Evolutionary conservation across 1,140 invertebrate genomes (phyloP).

Genomic region (Saccostrea cuccullata): DNA sequence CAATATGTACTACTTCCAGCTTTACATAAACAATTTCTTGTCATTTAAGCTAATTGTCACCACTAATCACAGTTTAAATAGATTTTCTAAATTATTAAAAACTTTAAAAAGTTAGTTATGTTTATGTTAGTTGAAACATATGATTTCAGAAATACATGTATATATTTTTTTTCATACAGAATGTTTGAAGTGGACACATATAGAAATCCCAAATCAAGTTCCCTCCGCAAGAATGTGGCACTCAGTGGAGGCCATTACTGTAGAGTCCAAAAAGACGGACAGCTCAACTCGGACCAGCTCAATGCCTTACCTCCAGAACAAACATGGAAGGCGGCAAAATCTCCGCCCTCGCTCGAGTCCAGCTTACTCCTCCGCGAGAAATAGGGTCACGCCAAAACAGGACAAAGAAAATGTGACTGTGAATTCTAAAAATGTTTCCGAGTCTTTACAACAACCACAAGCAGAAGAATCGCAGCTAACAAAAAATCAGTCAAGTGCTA

Average conservation of each 20-base stretch:
- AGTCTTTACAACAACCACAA: background rate
- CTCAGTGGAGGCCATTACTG: slow-evolving; percentile 37
- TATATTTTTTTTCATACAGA: slow-evolving; percentile 19
- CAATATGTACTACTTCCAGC: no score
- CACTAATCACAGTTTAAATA: no score
- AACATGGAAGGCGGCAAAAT: slow-evolving; percentile 17
- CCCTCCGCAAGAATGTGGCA: slow-evolving; percentile 51
- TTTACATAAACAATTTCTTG: no score
- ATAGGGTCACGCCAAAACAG: slow-evolving; percentile 31
- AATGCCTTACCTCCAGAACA: slow-evolving; percentile 54
- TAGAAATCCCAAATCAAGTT: slow-evolving; percentile 34
- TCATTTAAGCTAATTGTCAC: no score
- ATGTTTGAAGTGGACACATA: slow-evolving; percentile 48
- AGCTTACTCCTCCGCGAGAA: slow-evolving; percentile 50
- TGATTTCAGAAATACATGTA: background rate
- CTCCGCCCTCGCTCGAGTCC: slow-evolving; percentile 50
- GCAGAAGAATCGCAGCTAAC: background rate
- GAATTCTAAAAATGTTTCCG: background rate
- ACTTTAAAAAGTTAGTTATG: no score
- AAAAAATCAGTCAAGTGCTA: background rate
- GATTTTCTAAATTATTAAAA: no score
- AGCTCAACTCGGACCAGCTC: slow-evolving; percentile 50
- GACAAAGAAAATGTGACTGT: background rate
- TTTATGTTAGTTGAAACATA: background rate
- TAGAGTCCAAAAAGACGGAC: slow-evolving; percentile 31